These are phyloP conservation scores for Electrophaes corylata DNA, from an alignment of 2,888 invertebrate genomes.

Conservation along the genomic window DNA sequence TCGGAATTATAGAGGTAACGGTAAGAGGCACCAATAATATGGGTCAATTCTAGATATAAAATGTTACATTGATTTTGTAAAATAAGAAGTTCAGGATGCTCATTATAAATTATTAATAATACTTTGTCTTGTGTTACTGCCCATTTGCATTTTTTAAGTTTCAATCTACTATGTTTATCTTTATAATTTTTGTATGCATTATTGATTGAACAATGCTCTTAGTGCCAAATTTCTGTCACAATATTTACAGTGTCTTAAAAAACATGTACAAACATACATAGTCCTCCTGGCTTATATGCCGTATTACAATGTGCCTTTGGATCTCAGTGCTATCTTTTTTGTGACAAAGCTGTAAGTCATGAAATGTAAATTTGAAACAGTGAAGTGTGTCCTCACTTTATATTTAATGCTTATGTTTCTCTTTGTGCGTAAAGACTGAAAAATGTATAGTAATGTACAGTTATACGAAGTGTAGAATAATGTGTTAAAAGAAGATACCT, in stretches of 20 bases:
- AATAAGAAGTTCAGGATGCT: constrained; percentile 72
- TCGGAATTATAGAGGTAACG: constrained; percentile 42
- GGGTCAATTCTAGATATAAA: constrained; percentile 30
- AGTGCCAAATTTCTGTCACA: constrained; percentile 43
- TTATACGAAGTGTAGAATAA: constrained; percentile 66
- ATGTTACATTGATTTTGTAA: constrained; percentile 46
- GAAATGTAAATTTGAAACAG: constrained; percentile 39
- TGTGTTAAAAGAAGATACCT: constrained; percentile 59
- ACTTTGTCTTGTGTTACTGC: constrained; percentile 48
- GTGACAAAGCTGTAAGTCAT: constrained; percentile 56
- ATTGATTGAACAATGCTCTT: constrained; percentile 25
- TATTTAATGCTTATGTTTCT: constrained; percentile 53
- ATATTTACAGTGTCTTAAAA: constrained; percentile 27
- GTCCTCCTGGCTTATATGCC: constrained; percentile 54
- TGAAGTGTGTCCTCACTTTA: constrained; percentile 40
- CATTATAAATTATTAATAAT: constrained; percentile 62
- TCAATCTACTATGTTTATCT: constrained; percentile 14
- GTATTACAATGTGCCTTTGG: constrained; percentile 69
- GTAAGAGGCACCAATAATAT: constrained; percentile 38
- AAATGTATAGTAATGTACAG: constrained; percentile 68
- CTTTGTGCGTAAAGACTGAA: constrained; percentile 68
- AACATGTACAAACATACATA: constrained; percentile 20
- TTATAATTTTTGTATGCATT: constrained; percentile 23
- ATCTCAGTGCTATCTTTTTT: constrained; percentile 49
- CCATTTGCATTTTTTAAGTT: constrained; percentile 51